A percentile compares a stretch with the other conserved stretches of the same genome.
Evolutionary conservation across 2,113 vertebrate species (phyloP).

Genomic region (Tragelaphus strepsiceros): DNA sequence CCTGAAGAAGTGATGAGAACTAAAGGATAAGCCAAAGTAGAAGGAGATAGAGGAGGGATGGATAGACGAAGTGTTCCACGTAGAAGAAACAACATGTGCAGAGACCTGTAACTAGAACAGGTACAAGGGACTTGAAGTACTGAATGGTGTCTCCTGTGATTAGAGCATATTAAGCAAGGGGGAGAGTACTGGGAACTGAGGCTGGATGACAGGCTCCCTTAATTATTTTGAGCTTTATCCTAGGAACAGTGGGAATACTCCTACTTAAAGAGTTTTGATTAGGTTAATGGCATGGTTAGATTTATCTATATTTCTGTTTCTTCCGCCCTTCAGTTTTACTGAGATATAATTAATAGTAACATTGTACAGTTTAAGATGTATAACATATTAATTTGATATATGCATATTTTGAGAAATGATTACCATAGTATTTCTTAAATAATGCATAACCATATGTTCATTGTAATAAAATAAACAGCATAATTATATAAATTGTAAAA

Average conservation of each 20-base stretch:
- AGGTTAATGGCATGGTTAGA: neutral
- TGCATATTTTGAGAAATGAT: neutral
- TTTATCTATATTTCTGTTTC: neutral
- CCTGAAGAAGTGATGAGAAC: constrained; percentile 20
- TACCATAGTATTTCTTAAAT: neutral
- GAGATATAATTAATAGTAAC: neutral
- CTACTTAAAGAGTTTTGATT: neutral
- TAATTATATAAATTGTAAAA: neutral
- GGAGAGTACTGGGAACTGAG: neutral
- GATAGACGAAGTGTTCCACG: neutral
- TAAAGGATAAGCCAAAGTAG: neutral
- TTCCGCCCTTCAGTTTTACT: neutral
- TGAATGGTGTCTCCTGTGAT: neutral
- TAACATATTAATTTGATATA: neutral
- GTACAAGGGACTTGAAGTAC: neutral
- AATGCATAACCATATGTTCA: neutral
- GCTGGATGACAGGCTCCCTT: neutral
- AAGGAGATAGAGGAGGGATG: neutral
- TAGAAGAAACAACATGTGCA: neutral
- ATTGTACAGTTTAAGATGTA: neutral
- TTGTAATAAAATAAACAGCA: neutral
- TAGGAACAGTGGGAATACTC: neutral
- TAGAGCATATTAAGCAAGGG: neutral
- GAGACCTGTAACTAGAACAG: constrained; percentile 7
- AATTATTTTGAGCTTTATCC: neutral